A percentile compares a stretch with the other conserved stretches of the same genome.
phyloP scores from a whole-genome alignment of 1,140 invertebrate genomes.

The Drosophila repleta region DNA sequence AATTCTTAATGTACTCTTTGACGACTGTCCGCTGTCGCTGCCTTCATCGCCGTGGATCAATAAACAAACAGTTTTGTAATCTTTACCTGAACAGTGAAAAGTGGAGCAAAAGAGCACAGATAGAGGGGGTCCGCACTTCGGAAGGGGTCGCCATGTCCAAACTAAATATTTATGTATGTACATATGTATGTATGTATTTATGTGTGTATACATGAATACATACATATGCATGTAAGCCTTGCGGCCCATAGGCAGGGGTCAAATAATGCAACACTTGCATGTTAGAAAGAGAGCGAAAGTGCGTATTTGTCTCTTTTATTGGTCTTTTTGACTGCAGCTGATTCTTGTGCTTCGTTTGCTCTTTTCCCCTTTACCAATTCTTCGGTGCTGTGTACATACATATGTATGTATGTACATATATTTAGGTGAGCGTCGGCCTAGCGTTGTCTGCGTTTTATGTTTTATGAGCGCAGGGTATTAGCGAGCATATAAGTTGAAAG shows the following conservation, averaged over 20 bases:
- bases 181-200: neutral
- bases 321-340: conserved; percentile 34
- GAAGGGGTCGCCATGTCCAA: conserved; percentile 5
- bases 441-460: conserved; percentile 23
- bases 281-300: conserved; percentile 12
- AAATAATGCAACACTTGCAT: conserved; percentile 43
- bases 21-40: conserved; percentile 15
- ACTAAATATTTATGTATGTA: neutral
- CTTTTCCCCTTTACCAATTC: conserved; percentile 20
- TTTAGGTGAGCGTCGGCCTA: conserved; percentile 63
- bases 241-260: conserved; percentile 39
- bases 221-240: conserved; percentile 12
- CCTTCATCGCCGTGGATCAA: conserved; percentile 40
- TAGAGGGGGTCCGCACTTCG: conserved; percentile 27
- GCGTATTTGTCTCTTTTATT: neutral
- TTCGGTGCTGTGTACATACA: neutral
- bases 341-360: conserved; percentile 36
- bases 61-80: conserved; percentile 70
- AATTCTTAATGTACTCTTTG: conserved; percentile 28
- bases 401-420: conserved; percentile 23
- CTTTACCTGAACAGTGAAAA: conserved; percentile 66
- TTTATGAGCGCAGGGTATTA: conserved; percentile 42
- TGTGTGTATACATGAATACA: neutral
- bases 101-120: conserved; percentile 56
- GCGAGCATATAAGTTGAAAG: conserved; percentile 14